Percentiles rank a stretch among this genome's conserved stretches.
phyloP scores from a whole-genome alignment of 2,113 vertebrate genomes.

The Polypterus senegalus region DNA sequence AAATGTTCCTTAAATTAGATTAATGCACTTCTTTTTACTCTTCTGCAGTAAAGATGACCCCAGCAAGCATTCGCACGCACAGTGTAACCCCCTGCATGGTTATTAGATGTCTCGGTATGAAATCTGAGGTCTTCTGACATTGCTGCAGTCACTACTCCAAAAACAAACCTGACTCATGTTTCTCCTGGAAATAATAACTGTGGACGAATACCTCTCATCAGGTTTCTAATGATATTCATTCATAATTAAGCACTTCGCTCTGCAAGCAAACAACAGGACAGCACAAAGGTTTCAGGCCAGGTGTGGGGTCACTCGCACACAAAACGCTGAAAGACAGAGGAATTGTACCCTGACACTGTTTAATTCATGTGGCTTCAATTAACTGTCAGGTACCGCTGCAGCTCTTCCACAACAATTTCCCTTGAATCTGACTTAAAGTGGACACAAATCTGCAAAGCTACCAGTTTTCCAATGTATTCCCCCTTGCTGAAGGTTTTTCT shows the following conservation, averaged over 20 bases:
- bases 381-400: conserved; percentile 28
- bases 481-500: not conserved
- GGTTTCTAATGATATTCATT: conserved; percentile 53
- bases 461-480: too few relatives aligned
- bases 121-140: conserved; percentile 26
- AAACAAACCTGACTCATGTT: conserved; percentile 25
- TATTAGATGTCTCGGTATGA: conserved; percentile 24
- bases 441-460: too few relatives aligned
- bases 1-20: too few relatives aligned
- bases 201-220: conserved; percentile 30
- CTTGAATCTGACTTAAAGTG: not conserved
- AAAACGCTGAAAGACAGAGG: conserved; percentile 34
- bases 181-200: conserved; percentile 30
- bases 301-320: conserved; percentile 33
- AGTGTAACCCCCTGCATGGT: conserved; percentile 11
- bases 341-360: conserved; percentile 27
- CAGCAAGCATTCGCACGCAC: not conserved
- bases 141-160: conserved; percentile 22
- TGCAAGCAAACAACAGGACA: conserved; percentile 29
- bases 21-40: too few relatives aligned
- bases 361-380: conserved; percentile 41
- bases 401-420: not conserved
- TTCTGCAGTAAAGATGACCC: too few relatives aligned
- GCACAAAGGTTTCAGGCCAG: conserved; percentile 13
- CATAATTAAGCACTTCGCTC: conserved; percentile 44